Conservation (phyloP, 2,797 vertebrate species). For the Apogon talboti region DNA sequence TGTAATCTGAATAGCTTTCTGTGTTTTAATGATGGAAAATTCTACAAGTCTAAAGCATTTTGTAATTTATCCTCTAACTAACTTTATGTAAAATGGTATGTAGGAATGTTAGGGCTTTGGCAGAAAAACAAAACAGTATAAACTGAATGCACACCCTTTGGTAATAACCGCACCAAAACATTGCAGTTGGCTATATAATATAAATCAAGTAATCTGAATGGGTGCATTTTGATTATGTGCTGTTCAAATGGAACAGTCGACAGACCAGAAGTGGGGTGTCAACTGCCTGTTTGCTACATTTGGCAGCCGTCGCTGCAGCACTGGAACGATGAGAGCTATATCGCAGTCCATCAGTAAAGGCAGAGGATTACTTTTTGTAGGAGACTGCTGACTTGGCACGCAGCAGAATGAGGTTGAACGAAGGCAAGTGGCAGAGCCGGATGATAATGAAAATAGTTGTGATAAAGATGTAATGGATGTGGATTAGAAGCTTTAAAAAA, state of each 20-base stretch:
- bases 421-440: constrained; percentile 69
- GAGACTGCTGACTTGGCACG: constrained; percentile 76
- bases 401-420: constrained; percentile 70
- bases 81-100: constrained; percentile 48
- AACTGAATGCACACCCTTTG: constrained; percentile 41
- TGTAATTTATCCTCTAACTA: constrained; percentile 64
- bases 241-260: constrained; percentile 59
- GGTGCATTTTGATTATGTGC: constrained; percentile 47
- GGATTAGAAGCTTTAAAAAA: constrained; percentile 40
- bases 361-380: constrained; percentile 71
- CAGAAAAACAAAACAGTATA: constrained; percentile 57
- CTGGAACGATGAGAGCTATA: constrained; percentile 70
- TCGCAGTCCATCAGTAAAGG: constrained; percentile 74
- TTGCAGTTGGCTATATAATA: constrained; percentile 49
- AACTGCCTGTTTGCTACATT: constrained; percentile 64
- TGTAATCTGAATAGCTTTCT: constrained; percentile 66
- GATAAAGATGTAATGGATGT: constrained; percentile 83
- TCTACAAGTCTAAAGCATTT: constrained; percentile 56
- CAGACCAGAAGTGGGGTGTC: constrained; percentile 63
- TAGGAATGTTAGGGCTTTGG: constrained; percentile 30
- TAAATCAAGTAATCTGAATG: constrained; percentile 56
- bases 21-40: constrained; percentile 68
- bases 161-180: constrained; percentile 25
- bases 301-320: constrained; percentile 33
- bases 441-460: constrained; percentile 78